phyloP scores from a whole-genome alignment of 2,113 vertebrate genomes.

The Brachyistius frenatus region DNA sequence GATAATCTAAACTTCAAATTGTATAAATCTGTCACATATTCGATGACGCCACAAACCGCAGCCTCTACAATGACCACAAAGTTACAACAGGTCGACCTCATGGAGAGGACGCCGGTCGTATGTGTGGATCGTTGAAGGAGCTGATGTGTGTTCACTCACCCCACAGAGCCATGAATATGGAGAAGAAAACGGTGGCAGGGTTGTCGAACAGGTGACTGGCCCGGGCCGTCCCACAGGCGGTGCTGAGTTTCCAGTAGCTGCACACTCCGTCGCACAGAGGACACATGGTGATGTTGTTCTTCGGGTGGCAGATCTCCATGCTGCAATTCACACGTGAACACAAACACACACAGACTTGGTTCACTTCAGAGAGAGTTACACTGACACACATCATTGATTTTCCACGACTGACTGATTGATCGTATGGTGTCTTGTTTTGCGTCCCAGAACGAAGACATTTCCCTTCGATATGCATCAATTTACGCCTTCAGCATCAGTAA shows the following conservation, averaged over 20 bases:
- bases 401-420: too few species aligned
- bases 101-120: too few species aligned
- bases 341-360: background rate
- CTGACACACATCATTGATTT: background rate
- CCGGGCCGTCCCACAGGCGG: conserved; percentile 92
- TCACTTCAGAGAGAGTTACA: background rate
- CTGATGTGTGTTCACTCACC: conserved; percentile 83
- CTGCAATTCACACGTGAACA: conserved; percentile 76
- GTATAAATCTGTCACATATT: too few species aligned
- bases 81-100: too few species aligned
- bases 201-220: conserved; percentile 99
- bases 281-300: conserved; percentile 97
- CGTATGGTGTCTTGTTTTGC: too few species aligned
- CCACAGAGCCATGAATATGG: conserved; percentile 98
- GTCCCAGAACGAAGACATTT: too few species aligned
- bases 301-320: conserved; percentile 96
- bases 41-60: too few species aligned
- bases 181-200: conserved; percentile 98
- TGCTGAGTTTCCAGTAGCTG: conserved; percentile 96
- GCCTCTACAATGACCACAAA: too few species aligned
- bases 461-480: too few species aligned
- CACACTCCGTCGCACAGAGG: conserved; percentile 95
- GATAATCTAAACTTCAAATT: too few species aligned
- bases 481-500: too few species aligned
- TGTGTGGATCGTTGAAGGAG: background rate